These are phyloP conservation scores for Sorex maritimensis DNA, from an alignment of 2,797 vertebrate genomes.

Conservation along the genomic window DNA sequence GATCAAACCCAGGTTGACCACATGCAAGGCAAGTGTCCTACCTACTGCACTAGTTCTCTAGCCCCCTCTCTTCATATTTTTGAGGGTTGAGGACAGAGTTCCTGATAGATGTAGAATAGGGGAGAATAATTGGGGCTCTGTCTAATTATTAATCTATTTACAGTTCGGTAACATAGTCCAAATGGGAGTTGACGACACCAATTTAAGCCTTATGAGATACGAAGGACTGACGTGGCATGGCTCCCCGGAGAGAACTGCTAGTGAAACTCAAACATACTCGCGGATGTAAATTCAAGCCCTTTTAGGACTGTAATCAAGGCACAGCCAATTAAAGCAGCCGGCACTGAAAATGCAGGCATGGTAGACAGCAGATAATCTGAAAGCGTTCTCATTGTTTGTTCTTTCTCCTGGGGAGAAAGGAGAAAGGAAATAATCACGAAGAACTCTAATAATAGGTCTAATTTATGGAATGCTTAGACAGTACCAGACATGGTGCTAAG, in stretches of 20 bases:
- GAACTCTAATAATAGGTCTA: not conserved
- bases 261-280: slow-evolving; percentile 70
- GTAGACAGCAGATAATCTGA: slow-evolving; percentile 35
- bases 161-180: slow-evolving; percentile 70
- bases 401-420: slow-evolving; percentile 26
- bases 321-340: slow-evolving; percentile 67
- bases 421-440: not conserved
- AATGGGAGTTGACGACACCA: slow-evolving; percentile 70
- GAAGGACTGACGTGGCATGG: slow-evolving; percentile 75
- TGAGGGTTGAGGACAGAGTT: slow-evolving; percentile 34
- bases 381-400: not conserved
- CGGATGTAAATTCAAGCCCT: slow-evolving; percentile 68
- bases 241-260: slow-evolving; percentile 73
- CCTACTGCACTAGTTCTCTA: too few species aligned
- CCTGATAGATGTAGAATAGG: slow-evolving; percentile 79
- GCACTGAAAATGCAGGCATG: slow-evolving; percentile 29
- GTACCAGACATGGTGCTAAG: not conserved
- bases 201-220: slow-evolving; percentile 71
- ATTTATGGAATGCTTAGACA: not conserved
- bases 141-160: slow-evolving; percentile 75
- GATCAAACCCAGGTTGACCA: too few species aligned
- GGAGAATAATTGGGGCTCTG: slow-evolving; percentile 63
- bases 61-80: not conserved
- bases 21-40: too few species aligned
- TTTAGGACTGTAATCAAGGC: slow-evolving; percentile 71